Base-by-base conservation (phyloP, 2,888 invertebrate species). In the Gibbula magus region DNA sequence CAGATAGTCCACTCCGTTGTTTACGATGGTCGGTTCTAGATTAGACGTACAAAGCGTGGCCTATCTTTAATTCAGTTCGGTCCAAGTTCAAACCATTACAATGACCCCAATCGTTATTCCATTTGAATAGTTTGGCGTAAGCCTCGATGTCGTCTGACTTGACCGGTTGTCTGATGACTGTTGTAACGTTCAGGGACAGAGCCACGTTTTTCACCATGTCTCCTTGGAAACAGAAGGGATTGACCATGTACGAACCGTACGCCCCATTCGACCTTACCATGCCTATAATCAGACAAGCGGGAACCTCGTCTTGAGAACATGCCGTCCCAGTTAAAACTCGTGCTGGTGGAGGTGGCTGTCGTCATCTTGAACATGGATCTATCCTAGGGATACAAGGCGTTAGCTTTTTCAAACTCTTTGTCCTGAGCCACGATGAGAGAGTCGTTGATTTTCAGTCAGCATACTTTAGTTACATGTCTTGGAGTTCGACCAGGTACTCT, bases 401-500 rank as follows among this genome's bases (percentile, higher is more conserved):
- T 67, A 29, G 13, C 8, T n/a, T 32, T 10, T 67, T 67, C 67
- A 32, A 67, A 67, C 18, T 32, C n/a, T 67, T 67, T 67, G 20
- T 35, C 29, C n/a, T 10, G n/a, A 5, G 67, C 67, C 20, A 67
- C 8, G 35, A 67, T 67, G 0, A 67, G 67, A 2, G 67, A 22
- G 13, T 67, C 29, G 18, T 32, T 35, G 18, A 29, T 67, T n/a
- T 32, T 35, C 29, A 29, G 67, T 67, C 16, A 5, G n/a, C 56
- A 56, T 7, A 56, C 8, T 20, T 25, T 20, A 56, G 56, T n/a
- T 56, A 67, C 8, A 77, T 77, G 45, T 82, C 80, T 13, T 80
- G 51, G 2, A 80, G 39, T 53, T 80, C 52, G 18, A 82, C 8
- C 51, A 73, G 77, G 74, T 80, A 80, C 16, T 29, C 51, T 20